Base-by-base conservation (phyloP, 1,140 invertebrate genomes). In the Nylanderia fulva region DNA sequence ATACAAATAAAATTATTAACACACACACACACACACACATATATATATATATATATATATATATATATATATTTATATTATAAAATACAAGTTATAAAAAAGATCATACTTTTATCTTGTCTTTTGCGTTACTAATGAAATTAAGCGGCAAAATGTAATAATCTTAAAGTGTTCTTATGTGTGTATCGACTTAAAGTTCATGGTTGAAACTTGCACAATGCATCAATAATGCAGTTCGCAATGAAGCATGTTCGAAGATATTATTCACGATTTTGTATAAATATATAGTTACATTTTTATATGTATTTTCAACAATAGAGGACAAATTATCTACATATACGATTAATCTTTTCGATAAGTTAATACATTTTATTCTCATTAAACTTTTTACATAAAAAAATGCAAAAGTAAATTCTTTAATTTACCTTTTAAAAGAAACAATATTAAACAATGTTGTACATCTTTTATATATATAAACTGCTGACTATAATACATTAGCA, bases 141-240 rank as follows among this genome's bases (percentile, higher is more conserved):
- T 36, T 66, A 36, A 66, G 15, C 29, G 15, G 24, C 64, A 69
- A 75, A 80, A 84, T 88, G 86, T 15, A 58, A 48, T 77, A 72
- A 90, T 85, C 69, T 71, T 74, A 88, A 33, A 85, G 87, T 83
- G 88, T 91, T 90, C 83, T 64, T 84, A 48, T 48, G 45, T 48
- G 1, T 48, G 1, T 74, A 42, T 80, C 79, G 63, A 86, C 61
- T 88, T 90, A 91, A 91, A 91, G 86, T 91, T 91, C 90, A 91
- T 61, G 88, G 88, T 75, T 90, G 80, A 90, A 85, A 71, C 89
- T 90, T 91, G 80, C 88, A 91, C 88, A 89, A 90, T 80, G 89
- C 36, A 56, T 54, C n/a, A 27, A 79, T 36, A 33, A 42, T 45
- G 27, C 13, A 39, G 36, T 27, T 61, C n/a, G 13, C 60, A 56